phyloP scores from a whole-genome alignment of 2,797 vertebrate species.

The Rhinichthys osculus region DNA sequence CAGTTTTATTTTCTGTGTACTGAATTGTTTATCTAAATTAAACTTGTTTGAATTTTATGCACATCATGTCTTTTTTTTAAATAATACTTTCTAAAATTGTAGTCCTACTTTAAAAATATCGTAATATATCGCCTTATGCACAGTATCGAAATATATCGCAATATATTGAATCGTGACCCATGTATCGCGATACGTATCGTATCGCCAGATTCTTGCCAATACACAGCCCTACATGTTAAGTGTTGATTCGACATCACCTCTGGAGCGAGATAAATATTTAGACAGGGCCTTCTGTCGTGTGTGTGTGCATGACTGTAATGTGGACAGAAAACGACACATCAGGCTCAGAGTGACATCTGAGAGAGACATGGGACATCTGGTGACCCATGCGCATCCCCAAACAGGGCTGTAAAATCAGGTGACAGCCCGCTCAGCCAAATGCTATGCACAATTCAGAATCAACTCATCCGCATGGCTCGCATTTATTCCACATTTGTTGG shows the following conservation, averaged over 20 bases:
- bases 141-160: too few species aligned
- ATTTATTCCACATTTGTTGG: constrained; percentile 26
- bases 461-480: constrained; percentile 21
- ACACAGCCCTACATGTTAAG: constrained; percentile 49
- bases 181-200: too few species aligned
- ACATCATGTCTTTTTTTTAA: too few species aligned
- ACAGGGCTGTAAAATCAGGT: constrained; percentile 45
- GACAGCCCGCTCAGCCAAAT: constrained; percentile 52
- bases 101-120: too few species aligned
- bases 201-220: too few species aligned
- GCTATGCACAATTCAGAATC: constrained; percentile 27
- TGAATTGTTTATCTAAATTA: too few species aligned
- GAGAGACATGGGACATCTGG: constrained; percentile 60
- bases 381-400: constrained; percentile 49
- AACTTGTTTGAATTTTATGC: too few species aligned
- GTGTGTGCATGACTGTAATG: constrained; percentile 45
- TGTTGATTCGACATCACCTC: constrained; percentile 60
- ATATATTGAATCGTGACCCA: too few species aligned
- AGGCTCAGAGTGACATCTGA: constrained; percentile 54
- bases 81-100: too few species aligned
- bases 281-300: constrained; percentile 60
- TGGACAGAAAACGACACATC: constrained; percentile 52
- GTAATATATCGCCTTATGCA: too few species aligned
- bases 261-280: constrained; percentile 60
- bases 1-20: too few species aligned